Evolutionary conservation across 2,113 vertebrate genomes (phyloP), one percentile per base, ranked within the genome.

Genomic region (Charadrius vociferus): DNA sequence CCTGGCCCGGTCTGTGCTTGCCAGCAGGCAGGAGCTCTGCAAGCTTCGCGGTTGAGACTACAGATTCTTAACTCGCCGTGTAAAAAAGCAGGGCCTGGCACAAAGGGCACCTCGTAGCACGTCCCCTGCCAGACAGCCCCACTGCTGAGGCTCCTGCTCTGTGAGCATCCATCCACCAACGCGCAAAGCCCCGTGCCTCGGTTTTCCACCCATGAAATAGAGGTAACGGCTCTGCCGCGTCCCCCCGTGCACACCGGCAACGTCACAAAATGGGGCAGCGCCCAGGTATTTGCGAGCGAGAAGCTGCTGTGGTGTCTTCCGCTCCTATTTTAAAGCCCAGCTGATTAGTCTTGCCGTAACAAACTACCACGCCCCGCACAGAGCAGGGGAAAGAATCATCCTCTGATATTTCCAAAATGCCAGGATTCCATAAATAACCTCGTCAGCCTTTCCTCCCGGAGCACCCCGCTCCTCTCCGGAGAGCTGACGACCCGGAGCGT

Each of bases 391-490:
- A 79, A 87, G 63, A 65, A 81, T 39, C 88, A 79, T 71, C 81
- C 80, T 84, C 81, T 92, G 91, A 22, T 95, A 93, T 92, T 97
- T 96, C 93, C 86, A 68, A 94, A 97, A 93, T 94, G 94, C 94
- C 89, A 90, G 49, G 53, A 43, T 94, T 91, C 95, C 89, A 83
- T 70, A 95, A 96, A 95, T 94, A 96, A 85, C 66, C 63, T 39
- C 5, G 4, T 30, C 91, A 94, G 91, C 86, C 70, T 56, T 62
- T 94, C 67, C 59, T 92, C 59, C 75, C 11, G 0, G 78, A 89
- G 83, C 86, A 80, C 84, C 91, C 73, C 29, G 14, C 91, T 85
- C 66, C 83, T 78, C 73, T 66, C 73, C 5, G 0, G 43, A 58
- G 78, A 81, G 50, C 67, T 90, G 93, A 75, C 82, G 50, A 32